phyloP scores from a whole-genome alignment of 2,113 vertebrate species.

The Boulengeromyrus knoepffleri region DNA sequence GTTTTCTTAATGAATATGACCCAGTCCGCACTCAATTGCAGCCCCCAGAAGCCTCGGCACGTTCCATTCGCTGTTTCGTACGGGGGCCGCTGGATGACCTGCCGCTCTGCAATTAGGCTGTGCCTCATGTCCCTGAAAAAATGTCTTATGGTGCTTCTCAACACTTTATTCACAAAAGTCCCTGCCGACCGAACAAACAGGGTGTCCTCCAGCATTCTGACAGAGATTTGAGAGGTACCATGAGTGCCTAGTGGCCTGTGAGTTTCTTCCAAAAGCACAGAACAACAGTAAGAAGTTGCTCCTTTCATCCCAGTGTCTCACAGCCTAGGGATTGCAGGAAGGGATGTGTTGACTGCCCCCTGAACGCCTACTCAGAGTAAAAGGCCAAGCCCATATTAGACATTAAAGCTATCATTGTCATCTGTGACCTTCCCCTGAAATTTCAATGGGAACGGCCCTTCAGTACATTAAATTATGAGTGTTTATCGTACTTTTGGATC shows the following conservation, averaged over 20 bases:
- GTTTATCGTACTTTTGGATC: conserved; percentile 35
- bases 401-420: neutral
- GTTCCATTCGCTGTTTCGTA: neutral
- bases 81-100: neutral
- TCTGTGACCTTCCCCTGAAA: neutral
- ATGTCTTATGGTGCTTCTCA: neutral
- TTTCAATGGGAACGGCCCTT: neutral
- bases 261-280: conserved; percentile 18
- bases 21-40: neutral
- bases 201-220: neutral
- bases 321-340: neutral
- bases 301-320: neutral
- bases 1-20: neutral
- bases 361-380: neutral
- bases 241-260: neutral
- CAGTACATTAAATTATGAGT: conserved; percentile 23
- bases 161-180: neutral
- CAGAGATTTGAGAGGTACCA: neutral
- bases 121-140: neutral
- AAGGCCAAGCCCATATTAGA: neutral
- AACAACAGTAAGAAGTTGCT: neutral
- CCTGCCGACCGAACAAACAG: neutral
- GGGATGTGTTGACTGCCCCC: neutral
- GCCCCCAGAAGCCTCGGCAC: neutral
- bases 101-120: neutral